Evolutionary conservation across 2,113 vertebrate genomes (phyloP).

Genomic region (Ammodytes marinus): DNA sequence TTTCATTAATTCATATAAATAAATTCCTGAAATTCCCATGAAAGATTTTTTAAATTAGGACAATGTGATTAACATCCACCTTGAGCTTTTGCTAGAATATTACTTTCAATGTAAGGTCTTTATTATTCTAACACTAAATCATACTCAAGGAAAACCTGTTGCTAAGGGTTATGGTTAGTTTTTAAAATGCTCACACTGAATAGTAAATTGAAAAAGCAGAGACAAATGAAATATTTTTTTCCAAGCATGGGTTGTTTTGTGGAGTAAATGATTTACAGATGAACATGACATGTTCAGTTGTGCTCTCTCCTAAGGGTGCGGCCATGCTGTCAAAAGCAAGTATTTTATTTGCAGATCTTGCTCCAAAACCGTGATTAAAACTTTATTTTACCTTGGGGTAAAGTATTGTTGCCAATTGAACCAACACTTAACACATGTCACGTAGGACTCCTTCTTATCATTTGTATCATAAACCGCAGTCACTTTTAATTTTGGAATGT

Average conservation of each 20-base stretch:
- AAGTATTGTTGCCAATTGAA: conserved; percentile 6
- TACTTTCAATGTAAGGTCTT: background rate
- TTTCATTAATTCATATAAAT: too few relatives aligned
- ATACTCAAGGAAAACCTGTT: background rate
- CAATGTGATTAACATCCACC: background rate
- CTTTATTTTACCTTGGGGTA: background rate
- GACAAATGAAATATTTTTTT: background rate
- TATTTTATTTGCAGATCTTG: conserved; percentile 1
- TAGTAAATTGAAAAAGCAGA: background rate
- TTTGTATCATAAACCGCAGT: conserved; percentile 26
- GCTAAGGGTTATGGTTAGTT: background rate
- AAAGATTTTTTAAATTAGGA: background rate
- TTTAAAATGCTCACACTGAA: background rate
- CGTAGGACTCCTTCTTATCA: background rate
- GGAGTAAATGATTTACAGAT: conserved; percentile 4
- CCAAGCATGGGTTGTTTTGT: background rate
- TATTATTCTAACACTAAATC: background rate
- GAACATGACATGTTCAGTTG: background rate
- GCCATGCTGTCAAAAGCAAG: background rate
- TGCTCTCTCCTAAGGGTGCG: conserved; percentile 1
- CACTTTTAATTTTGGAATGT: conserved; percentile 17
- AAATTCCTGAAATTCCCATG: background rate
- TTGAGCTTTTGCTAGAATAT: background rate
- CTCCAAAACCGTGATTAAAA: background rate
- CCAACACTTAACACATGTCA: background rate